A percentile compares a stretch with the other conserved stretches of the same genome.
These are phyloP conservation scores for Hanleya hanleyi DNA, from an alignment of 2,888 invertebrate genomes.

Conservation along the genomic window DNA sequence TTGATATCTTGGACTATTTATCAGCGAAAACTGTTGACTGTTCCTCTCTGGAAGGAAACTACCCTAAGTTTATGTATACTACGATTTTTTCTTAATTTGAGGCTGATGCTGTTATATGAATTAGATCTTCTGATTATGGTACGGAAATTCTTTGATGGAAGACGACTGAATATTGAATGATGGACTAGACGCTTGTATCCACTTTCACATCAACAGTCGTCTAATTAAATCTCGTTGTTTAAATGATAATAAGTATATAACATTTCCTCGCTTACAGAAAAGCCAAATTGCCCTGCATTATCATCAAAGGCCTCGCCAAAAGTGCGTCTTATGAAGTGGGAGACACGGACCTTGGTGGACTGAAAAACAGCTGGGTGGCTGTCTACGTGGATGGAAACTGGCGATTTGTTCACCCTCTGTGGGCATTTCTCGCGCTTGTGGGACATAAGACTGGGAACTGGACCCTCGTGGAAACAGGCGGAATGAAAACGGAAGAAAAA, in stretches of 20 bases:
- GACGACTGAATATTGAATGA: too few species aligned
- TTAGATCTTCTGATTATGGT: too few species aligned
- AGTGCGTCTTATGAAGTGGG: conserved; percentile 57
- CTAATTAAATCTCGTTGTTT: background rate
- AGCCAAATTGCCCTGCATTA: conserved; percentile 54
- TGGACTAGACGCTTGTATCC: too few species aligned
- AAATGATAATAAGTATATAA: background rate
- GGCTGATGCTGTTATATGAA: too few species aligned
- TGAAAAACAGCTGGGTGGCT: conserved; percentile 60
- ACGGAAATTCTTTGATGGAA: background rate
- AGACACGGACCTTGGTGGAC: conserved; percentile 41
- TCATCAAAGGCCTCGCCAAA: conserved; percentile 57
- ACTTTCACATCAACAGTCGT: background rate
- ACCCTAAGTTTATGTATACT: too few species aligned
- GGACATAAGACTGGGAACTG: conserved; percentile 44
- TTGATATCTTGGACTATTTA: too few species aligned
- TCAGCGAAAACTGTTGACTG: too few species aligned
- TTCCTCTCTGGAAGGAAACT: too few species aligned
- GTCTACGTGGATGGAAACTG: conserved; percentile 57
- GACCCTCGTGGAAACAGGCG: conserved; percentile 46
- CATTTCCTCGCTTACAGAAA: conserved; percentile 40
- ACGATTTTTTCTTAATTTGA: too few species aligned
- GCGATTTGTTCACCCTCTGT: conserved; percentile 61
- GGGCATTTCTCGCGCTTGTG: conserved; percentile 53
- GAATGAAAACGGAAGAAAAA: conserved; percentile 13